These are phyloP conservation scores for Cheilosia variabilis DNA, from an alignment of 2,888 invertebrate species.

Conservation along the genomic window DNA sequence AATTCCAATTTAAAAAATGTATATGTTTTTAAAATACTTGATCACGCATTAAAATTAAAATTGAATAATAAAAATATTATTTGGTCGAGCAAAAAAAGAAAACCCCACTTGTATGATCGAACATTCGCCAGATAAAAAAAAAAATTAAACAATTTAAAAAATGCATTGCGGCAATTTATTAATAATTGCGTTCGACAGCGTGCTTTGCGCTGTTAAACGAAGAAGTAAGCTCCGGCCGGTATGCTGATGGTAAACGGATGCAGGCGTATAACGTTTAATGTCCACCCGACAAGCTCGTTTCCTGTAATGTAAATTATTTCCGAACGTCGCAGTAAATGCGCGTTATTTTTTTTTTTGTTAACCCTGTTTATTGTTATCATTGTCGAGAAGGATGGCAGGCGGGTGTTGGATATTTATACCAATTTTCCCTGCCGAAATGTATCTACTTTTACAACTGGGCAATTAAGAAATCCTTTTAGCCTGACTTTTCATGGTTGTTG, in stretches of 20 bases:
- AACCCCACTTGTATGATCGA: no score
- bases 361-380: conserved; percentile 17
- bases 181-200: conserved; percentile 24
- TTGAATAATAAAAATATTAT: conserved; percentile 6
- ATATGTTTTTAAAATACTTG: neutral
- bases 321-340: conserved; percentile 58
- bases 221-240: conserved; percentile 19
- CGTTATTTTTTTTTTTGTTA: neutral
- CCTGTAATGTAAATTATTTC: conserved; percentile 64
- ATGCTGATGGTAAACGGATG: conserved; percentile 18
- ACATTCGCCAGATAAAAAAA: neutral
- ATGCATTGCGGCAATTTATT: conserved; percentile 45
- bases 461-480: conserved; percentile 58
- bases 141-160: conserved; percentile 32
- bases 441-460: conserved; percentile 20
- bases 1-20: neutral
- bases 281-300: conserved; percentile 32
- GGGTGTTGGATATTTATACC: conserved; percentile 4
- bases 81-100: neutral
- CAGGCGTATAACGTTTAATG: conserved; percentile 38
- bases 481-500: neutral
- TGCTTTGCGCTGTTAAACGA: conserved; percentile 41
- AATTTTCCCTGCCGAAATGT: no score
- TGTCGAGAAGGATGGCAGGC: neutral
- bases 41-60: conserved; percentile 2